Conservation (phyloP, 2,888 invertebrate genomes). For the Lepeophtheirus nordmannii region DNA sequence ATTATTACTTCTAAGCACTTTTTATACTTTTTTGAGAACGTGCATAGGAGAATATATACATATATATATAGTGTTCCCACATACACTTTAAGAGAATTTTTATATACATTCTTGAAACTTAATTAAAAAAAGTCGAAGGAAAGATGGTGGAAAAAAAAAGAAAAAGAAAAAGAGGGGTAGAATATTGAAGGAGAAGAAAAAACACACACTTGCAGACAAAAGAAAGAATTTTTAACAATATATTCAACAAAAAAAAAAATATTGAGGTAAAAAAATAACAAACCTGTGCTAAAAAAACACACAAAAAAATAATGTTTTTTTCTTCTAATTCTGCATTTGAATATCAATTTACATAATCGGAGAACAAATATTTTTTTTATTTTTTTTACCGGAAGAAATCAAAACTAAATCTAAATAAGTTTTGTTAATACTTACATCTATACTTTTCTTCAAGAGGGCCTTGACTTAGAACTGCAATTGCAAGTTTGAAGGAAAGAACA, state of each 20-base stretch:
- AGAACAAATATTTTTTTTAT: background rate
- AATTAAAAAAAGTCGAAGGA: conserved; percentile 4
- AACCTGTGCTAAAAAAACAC: background rate
- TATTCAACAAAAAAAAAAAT: conserved; percentile 1
- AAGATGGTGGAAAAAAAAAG: background rate
- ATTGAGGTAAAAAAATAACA: background rate
- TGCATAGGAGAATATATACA: too few relatives aligned
- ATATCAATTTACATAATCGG: background rate
- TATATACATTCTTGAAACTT: conserved; percentile 7
- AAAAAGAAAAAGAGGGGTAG: background rate
- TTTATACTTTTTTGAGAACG: background rate
- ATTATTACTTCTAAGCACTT: background rate
- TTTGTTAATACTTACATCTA: conserved; percentile 37
- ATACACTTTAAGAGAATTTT: background rate
- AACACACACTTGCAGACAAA: background rate
- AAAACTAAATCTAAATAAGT: too few relatives aligned
- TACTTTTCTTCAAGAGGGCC: conserved; percentile 97
- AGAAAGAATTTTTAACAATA: background rate
- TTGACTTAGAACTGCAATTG: conserved; percentile 75
- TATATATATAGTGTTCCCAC: too few relatives aligned
- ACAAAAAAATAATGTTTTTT: background rate
- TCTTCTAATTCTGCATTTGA: background rate
- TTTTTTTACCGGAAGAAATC: background rate
- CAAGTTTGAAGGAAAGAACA: conserved; percentile 94
- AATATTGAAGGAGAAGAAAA: background rate